Conservation (phyloP, 2,888 invertebrate genomes). For the Disparrhopalites patrizii region DNA sequence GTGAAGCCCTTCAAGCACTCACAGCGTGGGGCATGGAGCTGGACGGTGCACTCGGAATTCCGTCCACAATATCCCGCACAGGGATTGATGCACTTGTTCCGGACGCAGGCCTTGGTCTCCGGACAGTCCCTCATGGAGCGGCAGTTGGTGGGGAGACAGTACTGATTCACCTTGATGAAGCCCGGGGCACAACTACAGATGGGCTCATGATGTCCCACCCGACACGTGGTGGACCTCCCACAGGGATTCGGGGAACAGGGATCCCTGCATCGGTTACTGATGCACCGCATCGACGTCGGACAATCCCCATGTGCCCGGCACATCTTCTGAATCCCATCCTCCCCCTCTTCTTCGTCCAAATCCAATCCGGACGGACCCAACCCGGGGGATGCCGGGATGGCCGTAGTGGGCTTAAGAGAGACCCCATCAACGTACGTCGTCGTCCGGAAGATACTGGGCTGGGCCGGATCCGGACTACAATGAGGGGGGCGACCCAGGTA, state of each 20-base stretch:
- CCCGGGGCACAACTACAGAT: slow-evolving; percentile 49
- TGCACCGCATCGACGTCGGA: slow-evolving; percentile 57
- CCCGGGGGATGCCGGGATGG: background rate
- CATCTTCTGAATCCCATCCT: background rate
- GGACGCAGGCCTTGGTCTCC: slow-evolving; percentile 64
- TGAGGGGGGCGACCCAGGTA: background rate
- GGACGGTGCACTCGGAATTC: slow-evolving; percentile 13
- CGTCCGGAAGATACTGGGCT: background rate
- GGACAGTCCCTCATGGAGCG: slow-evolving; percentile 73
- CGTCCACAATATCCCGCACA: slow-evolving; percentile 23
- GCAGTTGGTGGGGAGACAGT: slow-evolving; percentile 61
- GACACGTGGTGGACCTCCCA: slow-evolving; percentile 13
- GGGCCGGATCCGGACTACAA: background rate
- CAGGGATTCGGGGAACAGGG: slow-evolving; percentile 22
- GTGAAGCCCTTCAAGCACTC: background rate
- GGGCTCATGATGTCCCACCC: slow-evolving; percentile 7
- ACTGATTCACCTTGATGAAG: slow-evolving; percentile 57
- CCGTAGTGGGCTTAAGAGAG: background rate
- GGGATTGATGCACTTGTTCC: slow-evolving; percentile 64
- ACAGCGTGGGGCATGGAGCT: slow-evolving; percentile 5
- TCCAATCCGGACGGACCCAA: background rate
- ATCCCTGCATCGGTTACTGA: background rate
- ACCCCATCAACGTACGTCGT: background rate
- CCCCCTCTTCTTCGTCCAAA: background rate
- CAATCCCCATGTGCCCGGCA: slow-evolving; percentile 83